phyloP scores from a whole-genome alignment of 2,888 invertebrate genomes.

The Orchesella flavescens region DNA sequence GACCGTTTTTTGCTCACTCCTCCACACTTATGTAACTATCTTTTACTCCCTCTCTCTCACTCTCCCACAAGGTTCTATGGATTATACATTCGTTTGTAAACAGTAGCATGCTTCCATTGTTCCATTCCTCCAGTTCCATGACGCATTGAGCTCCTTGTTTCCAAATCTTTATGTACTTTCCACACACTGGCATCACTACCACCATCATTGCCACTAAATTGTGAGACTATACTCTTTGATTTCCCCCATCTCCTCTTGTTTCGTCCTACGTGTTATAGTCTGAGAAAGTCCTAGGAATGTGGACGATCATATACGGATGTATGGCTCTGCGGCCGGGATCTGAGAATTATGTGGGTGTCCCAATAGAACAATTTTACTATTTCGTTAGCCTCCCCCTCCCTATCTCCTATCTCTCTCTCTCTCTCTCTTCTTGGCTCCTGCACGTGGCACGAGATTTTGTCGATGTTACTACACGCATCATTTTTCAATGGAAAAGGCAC shows the following conservation, averaged over 20 bases:
- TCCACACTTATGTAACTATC: not conserved
- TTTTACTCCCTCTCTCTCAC: not conserved
- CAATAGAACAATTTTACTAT: constrained; percentile 53
- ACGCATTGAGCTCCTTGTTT: not conserved
- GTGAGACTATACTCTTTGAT: constrained; percentile 52
- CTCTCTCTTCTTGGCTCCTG: constrained; percentile 1
- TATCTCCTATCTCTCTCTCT: constrained; percentile 9
- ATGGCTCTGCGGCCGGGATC: constrained; percentile 17
- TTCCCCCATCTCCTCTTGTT: constrained; percentile 27
- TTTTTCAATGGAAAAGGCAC: constrained; percentile 23
- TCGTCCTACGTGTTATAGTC: constrained; percentile 19
- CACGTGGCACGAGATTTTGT: constrained; percentile 49
- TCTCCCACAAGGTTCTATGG: not conserved
- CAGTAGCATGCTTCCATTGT: constrained; percentile 5
- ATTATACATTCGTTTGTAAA: constrained; percentile 25
- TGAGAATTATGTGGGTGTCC: constrained; percentile 53
- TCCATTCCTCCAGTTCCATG: constrained; percentile 6
- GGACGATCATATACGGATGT: not conserved
- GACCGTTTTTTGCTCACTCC: not conserved
- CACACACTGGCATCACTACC: constrained; percentile 28
- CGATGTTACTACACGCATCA: constrained; percentile 20
- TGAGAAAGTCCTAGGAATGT: not conserved
- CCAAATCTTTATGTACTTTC: constrained; percentile 21
- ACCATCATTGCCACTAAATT: constrained; percentile 35
- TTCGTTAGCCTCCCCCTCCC: constrained; percentile 30